phyloP scores from a whole-genome alignment of 1,140 invertebrate genomes.

The Trichogramma pretiosum region DNA sequence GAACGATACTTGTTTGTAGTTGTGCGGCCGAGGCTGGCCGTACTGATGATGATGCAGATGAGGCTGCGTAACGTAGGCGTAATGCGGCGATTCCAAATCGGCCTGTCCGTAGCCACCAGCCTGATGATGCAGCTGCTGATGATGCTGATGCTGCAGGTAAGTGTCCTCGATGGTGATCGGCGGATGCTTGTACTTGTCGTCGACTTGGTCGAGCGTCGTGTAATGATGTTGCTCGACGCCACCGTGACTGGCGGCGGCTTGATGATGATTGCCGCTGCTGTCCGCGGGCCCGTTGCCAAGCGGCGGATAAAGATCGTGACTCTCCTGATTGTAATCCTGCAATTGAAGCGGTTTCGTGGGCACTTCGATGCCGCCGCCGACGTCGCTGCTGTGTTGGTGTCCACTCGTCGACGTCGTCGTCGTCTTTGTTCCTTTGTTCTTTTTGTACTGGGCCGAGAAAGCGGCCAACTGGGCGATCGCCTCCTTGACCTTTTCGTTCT shows the following conservation, averaged over 20 bases:
- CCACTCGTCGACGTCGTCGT: too few relatives aligned
- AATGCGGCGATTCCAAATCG: neutral
- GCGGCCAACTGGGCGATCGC: neutral
- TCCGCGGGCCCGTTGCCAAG: neutral
- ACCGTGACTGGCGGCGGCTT: neutral
- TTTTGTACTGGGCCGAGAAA: neutral
- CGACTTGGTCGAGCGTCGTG: too few relatives aligned
- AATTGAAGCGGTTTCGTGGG: neutral
- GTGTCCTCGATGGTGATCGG: neutral
- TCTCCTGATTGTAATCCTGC: constrained; percentile 4
- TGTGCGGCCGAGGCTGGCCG: neutral
- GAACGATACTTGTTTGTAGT: neutral
- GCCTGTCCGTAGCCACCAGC: neutral
- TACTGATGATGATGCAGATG: neutral
- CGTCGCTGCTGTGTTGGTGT: neutral
- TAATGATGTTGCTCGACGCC: neutral
- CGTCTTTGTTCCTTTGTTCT: too few relatives aligned
- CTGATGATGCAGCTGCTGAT: neutral
- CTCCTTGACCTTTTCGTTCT: constrained; percentile 1
- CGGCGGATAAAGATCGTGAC: constrained; percentile 8
- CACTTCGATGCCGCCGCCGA: neutral
- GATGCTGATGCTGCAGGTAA: neutral
- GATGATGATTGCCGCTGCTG: neutral
- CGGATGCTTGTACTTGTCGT: neutral
- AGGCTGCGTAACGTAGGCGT: neutral